These are phyloP conservation scores for Ceramica pisi DNA, from an alignment of 2,888 invertebrate genomes.

Conservation along the genomic window DNA sequence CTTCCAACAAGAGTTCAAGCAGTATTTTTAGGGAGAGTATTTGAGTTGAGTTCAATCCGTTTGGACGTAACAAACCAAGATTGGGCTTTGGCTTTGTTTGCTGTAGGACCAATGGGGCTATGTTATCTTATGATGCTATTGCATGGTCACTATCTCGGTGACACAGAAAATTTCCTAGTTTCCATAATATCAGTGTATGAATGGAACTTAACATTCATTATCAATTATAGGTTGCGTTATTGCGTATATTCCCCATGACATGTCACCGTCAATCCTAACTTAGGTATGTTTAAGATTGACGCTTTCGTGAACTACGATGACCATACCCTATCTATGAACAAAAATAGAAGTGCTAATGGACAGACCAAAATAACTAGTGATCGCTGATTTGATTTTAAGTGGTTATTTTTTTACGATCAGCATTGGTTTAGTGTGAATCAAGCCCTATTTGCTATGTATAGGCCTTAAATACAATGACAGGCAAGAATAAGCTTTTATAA, in stretches of 20 bases:
- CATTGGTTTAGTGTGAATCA: neutral
- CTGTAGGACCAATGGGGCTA: no score
- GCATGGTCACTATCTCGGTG: no score
- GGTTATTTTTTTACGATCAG: neutral
- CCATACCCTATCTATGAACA: neutral
- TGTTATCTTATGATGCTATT: neutral
- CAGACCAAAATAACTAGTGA: slow-evolving; percentile 1
- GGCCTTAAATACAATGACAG: neutral
- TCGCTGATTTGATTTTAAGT: slow-evolving; percentile 3
- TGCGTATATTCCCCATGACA: slow-evolving; percentile 1
- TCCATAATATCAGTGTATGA: neutral
- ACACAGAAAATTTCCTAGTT: neutral
- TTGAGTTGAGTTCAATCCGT: no score
- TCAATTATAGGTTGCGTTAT: neutral
- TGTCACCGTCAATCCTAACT: slow-evolving; percentile 12
- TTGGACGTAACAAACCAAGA: no score
- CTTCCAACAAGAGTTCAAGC: no score
- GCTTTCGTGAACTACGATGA: slow-evolving; percentile 7
- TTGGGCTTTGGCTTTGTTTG: no score
- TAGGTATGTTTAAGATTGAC: slow-evolving; percentile 12
- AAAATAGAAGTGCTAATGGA: slow-evolving; percentile 3
- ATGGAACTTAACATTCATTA: neutral
- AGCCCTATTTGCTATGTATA: neutral
- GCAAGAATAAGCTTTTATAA: no score
- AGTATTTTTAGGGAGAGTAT: no score